Conservation (phyloP, 2,888 invertebrate genomes). For the Athalia circularis region DNA sequence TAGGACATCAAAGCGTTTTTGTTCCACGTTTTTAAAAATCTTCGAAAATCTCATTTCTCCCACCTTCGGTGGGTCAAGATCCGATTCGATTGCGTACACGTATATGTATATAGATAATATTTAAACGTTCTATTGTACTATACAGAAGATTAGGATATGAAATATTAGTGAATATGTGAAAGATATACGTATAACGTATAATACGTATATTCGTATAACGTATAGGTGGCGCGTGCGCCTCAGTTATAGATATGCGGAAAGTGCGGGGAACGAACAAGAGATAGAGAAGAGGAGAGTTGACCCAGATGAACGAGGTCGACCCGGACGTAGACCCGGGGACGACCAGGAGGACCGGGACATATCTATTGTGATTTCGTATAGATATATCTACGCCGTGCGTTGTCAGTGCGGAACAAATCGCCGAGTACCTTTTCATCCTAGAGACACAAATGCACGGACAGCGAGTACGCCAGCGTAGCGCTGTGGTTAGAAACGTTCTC, state of each 20-base stretch:
- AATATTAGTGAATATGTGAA: too few relatives aligned
- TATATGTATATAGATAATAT: too few relatives aligned
- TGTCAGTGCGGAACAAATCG: slow-evolving; percentile 29
- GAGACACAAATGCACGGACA: not conserved
- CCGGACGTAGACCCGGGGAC: slow-evolving; percentile 1
- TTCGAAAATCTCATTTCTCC: too few relatives aligned
- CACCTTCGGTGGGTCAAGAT: too few relatives aligned
- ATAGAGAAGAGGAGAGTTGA: slow-evolving; percentile 2
- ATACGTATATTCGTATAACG: too few relatives aligned
- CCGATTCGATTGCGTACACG: too few relatives aligned
- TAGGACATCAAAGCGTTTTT: too few relatives aligned
- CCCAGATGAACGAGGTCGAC: slow-evolving; percentile 39
- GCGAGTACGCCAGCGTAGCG: not conserved
- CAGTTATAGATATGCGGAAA: slow-evolving; percentile 8
- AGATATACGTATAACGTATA: too few relatives aligned
- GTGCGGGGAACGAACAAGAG: not conserved
- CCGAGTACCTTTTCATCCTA: slow-evolving; percentile 18
- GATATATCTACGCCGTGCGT: not conserved
- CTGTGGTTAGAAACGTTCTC: not conserved
- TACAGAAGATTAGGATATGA: too few relatives aligned
- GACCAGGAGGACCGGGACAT: slow-evolving; percentile 27
- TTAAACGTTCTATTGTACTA: too few relatives aligned
- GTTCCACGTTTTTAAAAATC: too few relatives aligned
- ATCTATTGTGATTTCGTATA: slow-evolving; percentile 32
- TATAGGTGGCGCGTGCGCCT: slow-evolving; percentile 5